Conservation (phyloP, 2,113 vertebrate genomes). For the Ptilorrhoa leucosticta region DNA sequence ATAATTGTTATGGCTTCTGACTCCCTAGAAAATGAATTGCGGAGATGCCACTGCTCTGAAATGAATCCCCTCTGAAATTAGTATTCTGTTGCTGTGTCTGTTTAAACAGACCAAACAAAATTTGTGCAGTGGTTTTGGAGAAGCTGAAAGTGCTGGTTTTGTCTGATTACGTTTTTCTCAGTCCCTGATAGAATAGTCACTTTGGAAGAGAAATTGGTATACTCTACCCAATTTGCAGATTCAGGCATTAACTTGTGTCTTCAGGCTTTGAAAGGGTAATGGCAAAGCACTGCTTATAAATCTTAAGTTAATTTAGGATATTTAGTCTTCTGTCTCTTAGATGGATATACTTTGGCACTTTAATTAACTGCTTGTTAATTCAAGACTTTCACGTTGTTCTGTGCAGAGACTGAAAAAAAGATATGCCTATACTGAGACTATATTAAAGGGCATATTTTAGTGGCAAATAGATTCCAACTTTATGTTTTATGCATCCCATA, state of each 20-base stretch:
- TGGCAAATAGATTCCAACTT: background rate
- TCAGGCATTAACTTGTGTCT: background rate
- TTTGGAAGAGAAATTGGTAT: background rate
- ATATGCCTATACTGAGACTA: background rate
- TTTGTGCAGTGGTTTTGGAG: background rate
- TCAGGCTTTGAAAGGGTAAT: background rate
- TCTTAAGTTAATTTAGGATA: conserved; percentile 24
- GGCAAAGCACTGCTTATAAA: conserved; percentile 12
- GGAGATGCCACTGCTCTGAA: background rate
- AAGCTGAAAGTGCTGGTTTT: background rate
- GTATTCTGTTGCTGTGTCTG: background rate
- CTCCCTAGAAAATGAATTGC: background rate
- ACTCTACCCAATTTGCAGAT: conserved; percentile 7
- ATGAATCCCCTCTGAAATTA: background rate
- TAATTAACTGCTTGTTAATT: conserved; percentile 8
- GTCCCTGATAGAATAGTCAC: background rate
- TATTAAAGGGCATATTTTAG: background rate
- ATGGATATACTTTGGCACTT: background rate
- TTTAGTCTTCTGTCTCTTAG: conserved; percentile 34
- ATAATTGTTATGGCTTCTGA: background rate
- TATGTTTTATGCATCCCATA: background rate
- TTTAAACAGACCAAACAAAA: background rate
- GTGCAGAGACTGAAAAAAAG: background rate
- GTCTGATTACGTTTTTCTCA: background rate
- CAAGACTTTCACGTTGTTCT: background rate